A percentile compares a stretch with the other conserved stretches of the same genome.
These are phyloP conservation scores for Anadara kagoshimensis DNA, from an alignment of 1,140 invertebrate species.

Conservation along the genomic window DNA sequence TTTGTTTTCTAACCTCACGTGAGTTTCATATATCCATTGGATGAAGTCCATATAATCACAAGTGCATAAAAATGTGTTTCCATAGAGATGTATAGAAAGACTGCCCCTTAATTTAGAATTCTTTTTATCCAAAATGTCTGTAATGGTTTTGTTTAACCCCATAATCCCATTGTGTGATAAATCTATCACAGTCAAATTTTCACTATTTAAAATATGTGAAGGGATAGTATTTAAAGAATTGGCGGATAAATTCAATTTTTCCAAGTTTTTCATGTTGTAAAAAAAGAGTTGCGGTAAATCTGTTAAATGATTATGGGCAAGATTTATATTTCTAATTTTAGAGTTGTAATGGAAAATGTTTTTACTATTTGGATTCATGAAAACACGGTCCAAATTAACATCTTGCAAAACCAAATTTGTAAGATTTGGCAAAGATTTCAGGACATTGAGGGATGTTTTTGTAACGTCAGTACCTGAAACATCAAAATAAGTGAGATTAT, in stretches of 20 bases:
- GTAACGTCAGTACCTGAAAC: slow-evolving; percentile 2
- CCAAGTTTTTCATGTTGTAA: neutral
- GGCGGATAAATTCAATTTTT: neutral
- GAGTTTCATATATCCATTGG: neutral
- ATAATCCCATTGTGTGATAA: neutral
- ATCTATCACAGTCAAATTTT: neutral
- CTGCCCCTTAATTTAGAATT: neutral
- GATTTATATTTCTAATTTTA: neutral
- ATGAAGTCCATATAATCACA: neutral
- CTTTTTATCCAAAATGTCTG: neutral
- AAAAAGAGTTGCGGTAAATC: neutral
- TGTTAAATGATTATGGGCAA: slow-evolving; percentile 2
- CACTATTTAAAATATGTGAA: neutral
- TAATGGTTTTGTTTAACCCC: neutral
- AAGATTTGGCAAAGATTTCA: neutral
- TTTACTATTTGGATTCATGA: neutral
- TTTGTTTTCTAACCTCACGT: neutral
- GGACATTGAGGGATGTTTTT: neutral
- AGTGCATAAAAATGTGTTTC: neutral
- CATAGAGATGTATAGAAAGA: neutral
- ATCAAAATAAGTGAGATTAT: neutral
- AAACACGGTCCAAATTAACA: neutral
- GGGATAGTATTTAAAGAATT: slow-evolving; percentile 4
- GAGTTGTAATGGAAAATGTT: neutral
- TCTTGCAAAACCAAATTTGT: neutral